phyloP scores from a whole-genome alignment of 2,797 vertebrate species.

The Macroramphosus scolopax region DNA sequence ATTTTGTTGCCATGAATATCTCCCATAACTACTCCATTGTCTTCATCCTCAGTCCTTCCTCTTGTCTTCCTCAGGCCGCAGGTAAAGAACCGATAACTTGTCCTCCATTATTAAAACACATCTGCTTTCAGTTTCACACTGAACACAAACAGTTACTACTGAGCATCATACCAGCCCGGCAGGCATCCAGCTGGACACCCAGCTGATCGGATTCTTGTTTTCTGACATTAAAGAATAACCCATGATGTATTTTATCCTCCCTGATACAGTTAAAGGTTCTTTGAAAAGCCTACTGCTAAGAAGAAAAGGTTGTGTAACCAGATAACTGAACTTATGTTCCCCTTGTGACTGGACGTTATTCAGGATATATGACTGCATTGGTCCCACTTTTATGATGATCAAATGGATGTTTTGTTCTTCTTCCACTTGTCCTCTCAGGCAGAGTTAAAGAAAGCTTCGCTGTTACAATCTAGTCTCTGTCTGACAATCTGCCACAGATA shows the following conservation, averaged over 20 bases:
- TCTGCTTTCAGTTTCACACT: not conserved
- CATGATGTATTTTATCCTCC: no score
- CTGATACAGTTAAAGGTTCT: no score
- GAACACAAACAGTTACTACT: not conserved
- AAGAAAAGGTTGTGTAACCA: no score
- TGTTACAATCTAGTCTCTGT: constrained; percentile 1
- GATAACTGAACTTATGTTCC: not conserved
- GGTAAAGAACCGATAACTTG: not conserved
- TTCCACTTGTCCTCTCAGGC: constrained; percentile 45
- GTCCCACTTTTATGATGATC: constrained; percentile 19
- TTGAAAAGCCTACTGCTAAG: no score
- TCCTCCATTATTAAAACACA: not conserved
- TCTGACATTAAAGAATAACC: no score
- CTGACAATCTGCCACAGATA: constrained; percentile 10
- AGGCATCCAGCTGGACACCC: constrained; percentile 18
- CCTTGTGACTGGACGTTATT: not conserved
- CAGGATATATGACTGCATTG: not conserved
- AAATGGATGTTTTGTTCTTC: constrained; percentile 52
- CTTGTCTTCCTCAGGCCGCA: not conserved
- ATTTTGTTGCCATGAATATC: not conserved
- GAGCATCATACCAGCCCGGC: not conserved
- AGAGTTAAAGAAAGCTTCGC: constrained; percentile 11
- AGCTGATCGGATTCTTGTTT: constrained; percentile 21
- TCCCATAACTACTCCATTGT: no score
- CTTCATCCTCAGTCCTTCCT: no score